Conservation (phyloP, 2,113 vertebrate species). For the Rhagologus leucostigma region DNA sequence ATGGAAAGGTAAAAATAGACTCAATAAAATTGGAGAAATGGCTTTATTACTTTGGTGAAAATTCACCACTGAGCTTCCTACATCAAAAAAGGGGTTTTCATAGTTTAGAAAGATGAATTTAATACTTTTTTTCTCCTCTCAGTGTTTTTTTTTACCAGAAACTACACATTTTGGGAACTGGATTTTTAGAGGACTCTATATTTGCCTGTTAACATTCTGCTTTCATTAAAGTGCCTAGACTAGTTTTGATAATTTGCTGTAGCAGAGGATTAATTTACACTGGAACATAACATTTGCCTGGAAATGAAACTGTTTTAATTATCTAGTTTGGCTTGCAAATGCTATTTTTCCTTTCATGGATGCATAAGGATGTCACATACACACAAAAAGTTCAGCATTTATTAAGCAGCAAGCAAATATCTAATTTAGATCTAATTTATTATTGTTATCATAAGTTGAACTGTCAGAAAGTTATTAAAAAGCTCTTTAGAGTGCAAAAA, state of each 20-base stretch:
- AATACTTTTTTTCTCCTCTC: neutral
- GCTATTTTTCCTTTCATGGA: neutral
- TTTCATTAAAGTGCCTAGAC: neutral
- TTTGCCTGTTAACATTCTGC: neutral
- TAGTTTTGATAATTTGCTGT: neutral
- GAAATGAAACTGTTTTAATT: neutral
- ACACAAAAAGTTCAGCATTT: neutral
- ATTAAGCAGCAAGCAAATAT: neutral
- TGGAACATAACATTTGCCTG: neutral
- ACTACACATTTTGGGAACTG: neutral
- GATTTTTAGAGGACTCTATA: neutral
- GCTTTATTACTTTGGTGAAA: neutral
- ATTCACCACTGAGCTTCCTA: neutral
- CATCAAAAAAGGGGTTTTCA: neutral
- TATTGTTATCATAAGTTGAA: neutral
- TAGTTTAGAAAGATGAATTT: neutral
- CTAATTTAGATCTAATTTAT: neutral
- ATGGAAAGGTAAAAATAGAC: neutral
- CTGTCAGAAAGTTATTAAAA: neutral
- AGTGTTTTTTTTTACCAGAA: neutral
- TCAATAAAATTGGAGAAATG: neutral
- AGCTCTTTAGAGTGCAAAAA: neutral
- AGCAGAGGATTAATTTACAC: neutral
- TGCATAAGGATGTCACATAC: neutral
- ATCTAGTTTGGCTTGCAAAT: neutral